A percentile compares a stretch with the other conserved stretches of the same genome.
phyloP scores from a whole-genome alignment of 2,797 vertebrate species.

The Eulemur rubriventer region DNA sequence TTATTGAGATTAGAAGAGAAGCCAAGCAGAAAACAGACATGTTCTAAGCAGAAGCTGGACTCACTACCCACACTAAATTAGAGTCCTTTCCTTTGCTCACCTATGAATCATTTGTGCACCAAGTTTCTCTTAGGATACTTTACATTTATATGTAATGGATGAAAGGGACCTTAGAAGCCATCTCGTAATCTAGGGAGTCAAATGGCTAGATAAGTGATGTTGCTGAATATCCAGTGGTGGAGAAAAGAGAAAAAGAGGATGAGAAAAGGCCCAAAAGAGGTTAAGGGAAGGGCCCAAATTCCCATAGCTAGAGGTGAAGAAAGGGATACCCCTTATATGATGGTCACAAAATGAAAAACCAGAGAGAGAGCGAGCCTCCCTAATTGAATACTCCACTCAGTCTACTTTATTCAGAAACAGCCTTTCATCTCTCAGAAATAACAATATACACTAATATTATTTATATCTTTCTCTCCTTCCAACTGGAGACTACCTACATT shows the following conservation, averaged over 20 bases:
- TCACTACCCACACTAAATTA: background rate
- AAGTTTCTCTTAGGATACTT: constrained; percentile 3
- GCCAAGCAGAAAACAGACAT: background rate
- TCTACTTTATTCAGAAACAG: background rate
- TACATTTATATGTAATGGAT: background rate
- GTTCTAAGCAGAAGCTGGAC: background rate
- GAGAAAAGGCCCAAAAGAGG: background rate
- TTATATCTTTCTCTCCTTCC: background rate
- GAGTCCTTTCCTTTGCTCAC: background rate
- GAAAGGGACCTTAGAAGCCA: background rate
- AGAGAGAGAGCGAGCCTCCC: background rate
- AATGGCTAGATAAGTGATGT: background rate
- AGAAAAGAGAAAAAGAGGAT: background rate
- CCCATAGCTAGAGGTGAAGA: background rate
- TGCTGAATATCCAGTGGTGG: background rate
- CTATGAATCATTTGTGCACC: background rate
- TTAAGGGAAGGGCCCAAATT: background rate
- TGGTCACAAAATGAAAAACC: background rate
- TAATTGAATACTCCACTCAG: background rate
- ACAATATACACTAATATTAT: background rate
- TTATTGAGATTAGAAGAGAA: background rate
- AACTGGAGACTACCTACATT: background rate
- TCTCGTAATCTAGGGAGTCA: background rate
- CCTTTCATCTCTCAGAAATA: constrained; percentile 28
- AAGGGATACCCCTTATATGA: background rate